Evolutionary conservation across 2,113 vertebrate species (phyloP).

Genomic region (Pterocles burchelli): DNA sequence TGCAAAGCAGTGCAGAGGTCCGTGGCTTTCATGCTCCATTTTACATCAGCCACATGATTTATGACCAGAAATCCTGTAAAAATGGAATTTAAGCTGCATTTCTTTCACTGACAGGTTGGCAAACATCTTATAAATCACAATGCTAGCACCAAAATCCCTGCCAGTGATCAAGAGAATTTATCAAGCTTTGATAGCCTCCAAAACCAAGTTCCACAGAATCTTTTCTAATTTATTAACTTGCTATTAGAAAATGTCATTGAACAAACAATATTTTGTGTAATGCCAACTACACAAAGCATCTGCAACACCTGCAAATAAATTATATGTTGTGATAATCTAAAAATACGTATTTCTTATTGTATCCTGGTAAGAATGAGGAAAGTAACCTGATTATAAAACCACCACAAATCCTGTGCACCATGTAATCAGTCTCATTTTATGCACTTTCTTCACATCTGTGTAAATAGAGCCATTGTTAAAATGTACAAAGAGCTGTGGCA

Average conservation of each 20-base stretch:
- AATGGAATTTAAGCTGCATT: neutral
- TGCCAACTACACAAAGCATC: neutral
- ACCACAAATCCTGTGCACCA: neutral
- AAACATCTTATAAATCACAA: conserved; percentile 31
- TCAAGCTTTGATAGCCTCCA: neutral
- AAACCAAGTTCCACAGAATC: neutral
- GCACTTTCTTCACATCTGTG: neutral
- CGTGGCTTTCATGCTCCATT: neutral
- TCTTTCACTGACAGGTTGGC: neutral
- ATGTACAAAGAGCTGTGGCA: neutral
- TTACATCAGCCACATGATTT: neutral
- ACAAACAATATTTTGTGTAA: neutral
- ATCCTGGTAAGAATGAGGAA: neutral
- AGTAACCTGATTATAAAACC: neutral
- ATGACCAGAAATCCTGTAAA: neutral
- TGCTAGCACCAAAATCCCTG: neutral
- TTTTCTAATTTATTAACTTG: conserved; percentile 37
- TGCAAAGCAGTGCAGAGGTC: neutral
- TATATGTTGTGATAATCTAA: neutral
- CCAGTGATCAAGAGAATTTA: neutral
- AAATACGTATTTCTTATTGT: neutral
- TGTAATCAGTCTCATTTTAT: conserved; percentile 4
- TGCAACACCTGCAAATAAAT: conserved; percentile 8
- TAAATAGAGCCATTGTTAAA: conserved; percentile 29
- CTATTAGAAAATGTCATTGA: conserved; percentile 19